Base-by-base conservation (phyloP, 2,888 invertebrate genomes). In the Drosophila meridiana region DNA sequence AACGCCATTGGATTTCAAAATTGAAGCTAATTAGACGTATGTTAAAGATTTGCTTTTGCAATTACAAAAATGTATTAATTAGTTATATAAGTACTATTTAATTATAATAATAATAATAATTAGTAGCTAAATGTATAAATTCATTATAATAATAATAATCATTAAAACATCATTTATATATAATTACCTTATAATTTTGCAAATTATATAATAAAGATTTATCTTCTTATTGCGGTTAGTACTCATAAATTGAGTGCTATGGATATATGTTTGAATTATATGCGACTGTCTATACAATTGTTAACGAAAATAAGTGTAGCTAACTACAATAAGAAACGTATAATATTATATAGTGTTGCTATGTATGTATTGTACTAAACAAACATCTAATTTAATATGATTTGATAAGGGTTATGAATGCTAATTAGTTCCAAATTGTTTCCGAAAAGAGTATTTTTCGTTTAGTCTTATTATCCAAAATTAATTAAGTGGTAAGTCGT, bases 1-100 rank as follows among this genome's bases (percentile, higher is more conserved):
- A n/a, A 77, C 69, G 73, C 61, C 60, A 69, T 73, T 45, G 28
- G 20, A 28, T 40, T 60, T 34, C 11, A 26, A 52, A 55, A 28
- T 55, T 55, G 4, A 5, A 55, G 4, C 34, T 52, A 52, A 52
- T 34, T 52, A 47, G 2, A 13, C 13, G 13, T 1, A 9, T 11
- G 20, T 45, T 26, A 11, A 20, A 20, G 9, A 6, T 2, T 9
- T 50, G 6, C 6, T 11, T 11, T 34, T 34, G 9, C 3, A 34
- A 50, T 32, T n/a, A 20, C 11, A 2, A 50, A 32, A 5, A 50
- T 9, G 0, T n/a, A 4, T n/a, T 9, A 14, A 14, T 30, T 30
- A 28, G 30, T n/a, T 30, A 32, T 32, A 32, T 2, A 4, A 30
- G 14, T 32, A n/a, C 26, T 45, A 26, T 26, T 32, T n/a, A 30